Base-by-base conservation (phyloP, 2,113 vertebrate genomes). In the Australoheros scitulus region DNA sequence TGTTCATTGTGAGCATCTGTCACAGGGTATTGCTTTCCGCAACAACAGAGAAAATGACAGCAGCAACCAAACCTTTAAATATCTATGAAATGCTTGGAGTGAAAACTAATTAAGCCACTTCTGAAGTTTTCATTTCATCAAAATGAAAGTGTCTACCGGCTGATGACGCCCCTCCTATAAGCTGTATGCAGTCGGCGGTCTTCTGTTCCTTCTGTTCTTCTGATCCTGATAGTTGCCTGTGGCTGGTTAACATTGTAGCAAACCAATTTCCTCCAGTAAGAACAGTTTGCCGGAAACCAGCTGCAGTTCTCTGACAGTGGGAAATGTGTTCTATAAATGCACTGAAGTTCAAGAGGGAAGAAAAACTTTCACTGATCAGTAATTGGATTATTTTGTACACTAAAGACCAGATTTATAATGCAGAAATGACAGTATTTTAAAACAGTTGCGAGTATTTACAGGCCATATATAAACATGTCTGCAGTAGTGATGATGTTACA, bases 241-340 rank as follows among this genome's bases (percentile, higher is more conserved):
- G 14, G 72, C 74, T 50, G 52, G 26, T 59, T 60, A 6, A 50
- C 58, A 76, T 76, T 14, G 57, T 11, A 17, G 26, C 22, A 20
- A 65, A 74, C 38, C 79, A 77, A 58, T 89, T 80, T 85, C 76
- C 76, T 59, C 38, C 59, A 1, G n/a, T 61, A 18, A 17, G 14
- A 76, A 75, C 79, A 52, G 58, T 34, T 76, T 29, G 29, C 74
- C 63, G 56, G 56, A 82, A 82, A 75, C 81, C 15, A 85, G 18
- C 61, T 76, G 61, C 61, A 68, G 47, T 41, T 77, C 55, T 36
- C 17, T 60, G 41, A 41, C 43, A 43, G 75, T 4, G 11, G 24
- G n/a, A 74, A 59, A 38, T 80, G 10, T 77, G 18, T 77, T 72
- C 7, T 36, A 7, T n/a, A 11, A 26, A 50, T 0, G 36, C 17